Evolutionary conservation across 1,140 invertebrate genomes (phyloP), one percentile per base, ranked within the genome.

Genomic region (Holotrichia oblita): DNA sequence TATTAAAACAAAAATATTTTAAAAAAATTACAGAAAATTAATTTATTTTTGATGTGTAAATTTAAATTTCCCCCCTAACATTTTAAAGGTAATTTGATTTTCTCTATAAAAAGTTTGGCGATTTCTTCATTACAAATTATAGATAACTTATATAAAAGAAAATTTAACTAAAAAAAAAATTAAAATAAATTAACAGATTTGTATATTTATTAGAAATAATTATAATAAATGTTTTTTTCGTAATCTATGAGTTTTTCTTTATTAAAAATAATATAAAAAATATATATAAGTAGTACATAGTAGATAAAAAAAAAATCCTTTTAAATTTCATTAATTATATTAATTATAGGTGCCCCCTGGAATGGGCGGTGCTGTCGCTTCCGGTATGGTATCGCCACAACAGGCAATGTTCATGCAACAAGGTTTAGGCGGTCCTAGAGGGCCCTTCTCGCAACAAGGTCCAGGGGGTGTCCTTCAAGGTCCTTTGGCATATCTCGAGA

Each of bases 401-500:
- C 90, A 91, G 77, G 89, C 89, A 6, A 90, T 91, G 88, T 91
- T 91, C 81, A 86, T 91, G 87, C 89, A 89, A 77, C 85, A 83
- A 9, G 82, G 85, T 81, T 84, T 81, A 72, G 85, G 84, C 76
- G 83, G 48, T 79, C 85, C 85, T 27, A 88, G 73, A 85, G 87
- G 61, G 81, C 87, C 76, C 87, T 90, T 87, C 83, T 75, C 83
- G 55, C 85, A 85, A 79, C 84, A 83, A 81, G 85, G 85, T 80
- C 87, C 88, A 2, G 88, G 87, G 3, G 87, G 88, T 4, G 87
- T 91, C 7, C 87, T 94, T 48, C 93, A 93, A 83, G 93, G 93
- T 14, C 93, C 93, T 14, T 88, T 94, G 27, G 93, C 93, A 2
- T 94, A 92, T 85, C 87, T 95, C 76, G 93, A 95, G 89, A 94